Evolutionary conservation across 2,113 vertebrate species (phyloP).

Genomic region (Sylvilagus bachmani): DNA sequence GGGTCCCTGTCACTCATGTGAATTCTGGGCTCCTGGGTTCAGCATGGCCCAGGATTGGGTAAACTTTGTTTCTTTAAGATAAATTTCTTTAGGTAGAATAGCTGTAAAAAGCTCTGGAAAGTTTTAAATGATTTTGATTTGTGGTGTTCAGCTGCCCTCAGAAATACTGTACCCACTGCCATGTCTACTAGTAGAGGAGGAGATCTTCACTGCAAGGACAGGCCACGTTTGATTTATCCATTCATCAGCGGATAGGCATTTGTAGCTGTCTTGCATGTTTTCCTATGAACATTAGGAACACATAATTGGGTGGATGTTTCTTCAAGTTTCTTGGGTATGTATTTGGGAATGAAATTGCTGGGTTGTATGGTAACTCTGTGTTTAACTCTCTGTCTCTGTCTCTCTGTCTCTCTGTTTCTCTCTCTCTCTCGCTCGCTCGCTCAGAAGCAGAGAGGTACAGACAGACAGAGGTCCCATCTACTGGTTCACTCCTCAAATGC

Average conservation of each 20-base stretch:
- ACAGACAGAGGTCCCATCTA: too few relatives aligned
- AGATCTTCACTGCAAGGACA: neutral
- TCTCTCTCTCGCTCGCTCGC: too few relatives aligned
- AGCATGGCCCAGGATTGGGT: too few relatives aligned
- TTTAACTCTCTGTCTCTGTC: neutral
- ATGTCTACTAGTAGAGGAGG: neutral
- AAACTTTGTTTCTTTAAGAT: neutral
- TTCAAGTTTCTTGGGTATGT: neutral
- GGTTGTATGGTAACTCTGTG: neutral
- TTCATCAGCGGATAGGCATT: neutral
- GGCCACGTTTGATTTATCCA: neutral
- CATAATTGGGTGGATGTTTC: neutral
- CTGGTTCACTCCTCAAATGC: too few relatives aligned
- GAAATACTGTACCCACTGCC: neutral
- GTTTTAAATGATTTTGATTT: neutral
- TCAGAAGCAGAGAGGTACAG: too few relatives aligned
- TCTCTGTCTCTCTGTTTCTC: too few relatives aligned
- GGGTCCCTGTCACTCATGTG: too few relatives aligned
- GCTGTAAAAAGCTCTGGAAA: neutral
- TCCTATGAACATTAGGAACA: neutral
- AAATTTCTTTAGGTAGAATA: neutral
- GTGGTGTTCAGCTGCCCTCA: neutral
- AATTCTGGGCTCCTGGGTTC: too few relatives aligned
- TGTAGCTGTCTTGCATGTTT: neutral
- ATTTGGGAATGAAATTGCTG: neutral